Conservation (phyloP, 37 sponge, comb jelly and placozoan species). For the Agelas oroides region DNA sequence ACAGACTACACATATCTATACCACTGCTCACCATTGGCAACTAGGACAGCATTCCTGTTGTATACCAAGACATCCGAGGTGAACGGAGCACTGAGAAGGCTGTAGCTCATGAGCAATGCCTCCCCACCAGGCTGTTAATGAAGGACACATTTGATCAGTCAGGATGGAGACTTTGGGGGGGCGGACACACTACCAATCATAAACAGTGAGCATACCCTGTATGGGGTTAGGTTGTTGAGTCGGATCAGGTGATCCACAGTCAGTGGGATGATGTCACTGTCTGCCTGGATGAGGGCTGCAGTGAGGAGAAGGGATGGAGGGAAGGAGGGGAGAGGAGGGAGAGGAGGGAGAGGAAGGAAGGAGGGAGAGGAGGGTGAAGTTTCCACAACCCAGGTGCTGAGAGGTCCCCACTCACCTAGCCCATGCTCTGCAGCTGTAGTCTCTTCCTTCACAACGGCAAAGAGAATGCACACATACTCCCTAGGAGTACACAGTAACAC, state of each 20-base stretch:
- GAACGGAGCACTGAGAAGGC: constrained; percentile 13
- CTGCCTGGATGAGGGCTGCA: not conserved
- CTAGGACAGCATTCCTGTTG: constrained; percentile 32
- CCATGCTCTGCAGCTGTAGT: constrained; percentile 30
- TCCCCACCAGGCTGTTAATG: constrained; percentile 18
- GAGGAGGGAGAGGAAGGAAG: not conserved
- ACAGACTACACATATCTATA: too few species aligned
- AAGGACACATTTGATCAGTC: too few species aligned
- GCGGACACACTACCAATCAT: too few species aligned
- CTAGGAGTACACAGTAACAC: not conserved
- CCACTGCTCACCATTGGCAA: constrained; percentile 30
- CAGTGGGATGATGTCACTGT: not conserved
- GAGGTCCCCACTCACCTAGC: constrained; percentile 21
- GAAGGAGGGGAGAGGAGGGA: not conserved
- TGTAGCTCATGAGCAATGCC: not conserved
- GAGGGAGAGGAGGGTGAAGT: too few species aligned
- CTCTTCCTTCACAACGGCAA: not conserved
- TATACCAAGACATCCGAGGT: constrained; percentile 16
- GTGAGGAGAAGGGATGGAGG: not conserved
- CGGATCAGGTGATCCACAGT: not conserved
- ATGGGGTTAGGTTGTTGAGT: constrained; percentile 7
- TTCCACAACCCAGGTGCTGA: too few species aligned
- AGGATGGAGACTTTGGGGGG: too few species aligned
- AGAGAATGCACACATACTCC: constrained; percentile 20
- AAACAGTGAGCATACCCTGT: not conserved